Conservation (phyloP, 2,113 vertebrate species). For the Microcebus jonahi region DNA sequence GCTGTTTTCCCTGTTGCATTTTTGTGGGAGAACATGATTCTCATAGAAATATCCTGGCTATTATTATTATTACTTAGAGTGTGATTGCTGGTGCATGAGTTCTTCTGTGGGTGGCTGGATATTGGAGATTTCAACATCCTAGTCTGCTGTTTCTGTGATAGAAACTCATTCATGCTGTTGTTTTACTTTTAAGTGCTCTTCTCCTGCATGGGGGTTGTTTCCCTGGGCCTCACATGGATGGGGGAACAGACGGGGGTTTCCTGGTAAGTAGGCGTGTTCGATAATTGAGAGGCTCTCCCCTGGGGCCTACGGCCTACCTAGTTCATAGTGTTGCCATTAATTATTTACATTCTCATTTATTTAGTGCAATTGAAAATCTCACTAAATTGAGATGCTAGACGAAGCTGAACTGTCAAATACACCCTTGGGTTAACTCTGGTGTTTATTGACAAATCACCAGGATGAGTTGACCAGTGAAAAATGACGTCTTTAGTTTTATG, state of each 20-base stretch:
- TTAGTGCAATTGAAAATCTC: not conserved
- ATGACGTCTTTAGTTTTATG: not conserved
- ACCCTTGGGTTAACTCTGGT: not conserved
- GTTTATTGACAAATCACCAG: not conserved
- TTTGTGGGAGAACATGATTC: not conserved
- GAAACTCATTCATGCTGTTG: not conserved
- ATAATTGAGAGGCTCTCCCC: not conserved
- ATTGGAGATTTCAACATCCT: not conserved
- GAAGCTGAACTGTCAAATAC: not conserved
- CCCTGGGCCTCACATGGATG: not conserved
- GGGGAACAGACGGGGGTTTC: not conserved
- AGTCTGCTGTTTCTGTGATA: not conserved
- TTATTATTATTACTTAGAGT: not conserved
- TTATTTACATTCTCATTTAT: slow-evolving; percentile 41
- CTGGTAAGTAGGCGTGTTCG: not conserved
- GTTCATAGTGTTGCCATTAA: not conserved
- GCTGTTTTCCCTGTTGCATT: not conserved
- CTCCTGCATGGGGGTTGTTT: not conserved
- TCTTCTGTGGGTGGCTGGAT: not conserved
- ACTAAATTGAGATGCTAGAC: slow-evolving; percentile 38
- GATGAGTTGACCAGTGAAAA: not conserved
- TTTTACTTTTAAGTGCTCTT: slow-evolving; percentile 1
- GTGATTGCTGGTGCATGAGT: not conserved
- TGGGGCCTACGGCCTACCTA: not conserved
- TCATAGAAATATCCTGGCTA: not conserved